Percentiles rank a stretch among this genome's conserved stretches.
Evolutionary conservation across 2,113 vertebrate species (phyloP).

Genomic region (Pelusios castaneus): DNA sequence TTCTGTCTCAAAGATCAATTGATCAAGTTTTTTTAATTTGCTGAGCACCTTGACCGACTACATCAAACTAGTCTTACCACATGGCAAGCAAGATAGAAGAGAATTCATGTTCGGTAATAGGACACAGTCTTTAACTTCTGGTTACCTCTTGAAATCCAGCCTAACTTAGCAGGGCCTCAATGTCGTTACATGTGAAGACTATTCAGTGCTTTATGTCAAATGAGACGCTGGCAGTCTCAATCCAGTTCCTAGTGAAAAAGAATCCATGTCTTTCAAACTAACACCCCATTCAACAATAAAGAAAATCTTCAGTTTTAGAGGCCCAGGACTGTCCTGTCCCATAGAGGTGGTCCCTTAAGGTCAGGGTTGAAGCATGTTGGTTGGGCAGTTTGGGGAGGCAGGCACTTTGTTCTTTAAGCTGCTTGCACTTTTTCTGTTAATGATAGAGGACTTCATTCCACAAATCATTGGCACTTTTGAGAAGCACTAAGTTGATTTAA

Average conservation of each 20-base stretch:
- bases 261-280: neutral
- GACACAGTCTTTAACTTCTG: neutral
- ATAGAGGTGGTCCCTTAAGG: neutral
- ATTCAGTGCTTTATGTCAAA: neutral
- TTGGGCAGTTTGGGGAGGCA: accelerated
- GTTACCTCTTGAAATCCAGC: neutral
- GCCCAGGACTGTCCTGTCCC: accelerated
- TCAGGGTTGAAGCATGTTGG: neutral
- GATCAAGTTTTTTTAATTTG: neutral
- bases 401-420: accelerated
- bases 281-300: neutral
- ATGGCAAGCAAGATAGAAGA: neutral
- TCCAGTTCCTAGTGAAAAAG: neutral
- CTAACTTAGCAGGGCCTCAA: neutral
- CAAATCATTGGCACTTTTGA: neutral
- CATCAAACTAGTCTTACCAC: neutral
- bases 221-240: neutral
- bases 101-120: neutral
- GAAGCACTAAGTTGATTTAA: neutral
- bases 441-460: neutral
- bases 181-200: neutral
- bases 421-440: neutral
- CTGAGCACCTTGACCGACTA: neutral
- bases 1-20: neutral
- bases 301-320: neutral